Base-by-base conservation (phyloP, 2,888 invertebrate species). In the Drosophila borborema region DNA sequence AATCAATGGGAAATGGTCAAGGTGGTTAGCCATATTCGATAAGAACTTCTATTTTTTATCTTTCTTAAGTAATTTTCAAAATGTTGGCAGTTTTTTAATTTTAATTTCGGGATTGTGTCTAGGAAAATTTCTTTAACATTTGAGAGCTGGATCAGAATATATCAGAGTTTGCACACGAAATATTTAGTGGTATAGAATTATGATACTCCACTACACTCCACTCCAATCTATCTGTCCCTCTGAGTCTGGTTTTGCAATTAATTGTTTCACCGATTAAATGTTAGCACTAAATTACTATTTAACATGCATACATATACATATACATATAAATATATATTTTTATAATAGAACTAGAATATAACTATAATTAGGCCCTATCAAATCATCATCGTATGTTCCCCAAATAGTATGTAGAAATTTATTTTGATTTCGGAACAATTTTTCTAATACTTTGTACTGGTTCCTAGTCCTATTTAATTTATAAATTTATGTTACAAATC, bases 391-490 rank as follows among this genome's bases (percentile, higher is more conserved):
- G n/a, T 56, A 60, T 55, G 40, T 49, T 55, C 61, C 61, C 69
- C 61, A 48, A 58, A 5, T 48, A 53, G 40, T 41, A n/a, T 40
- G 60, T 46, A 58, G 43, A 59, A 20, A 41, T 64, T 46, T 16
- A 49, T 38, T 64, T 49, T 54, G 46, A 49, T 72, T 76, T 65
- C 38, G 62, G 62, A 80, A 70, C 60, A 66, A 64, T 75, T 63
- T 75, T 75, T 80, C 71, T 65, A 68, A 70, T 74, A 66, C 74
- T 66, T 82, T 74, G 75, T 88, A 86, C 85, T 87, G 82, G 88
- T 90, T 89, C 86, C 86, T 87, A 87, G 86, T 87, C 86, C 88
- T 84, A 72, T 72, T 86, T 82, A 69, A 69, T 81, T 80, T 77
- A 87, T 67, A 55, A 55, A 55, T 31, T 23, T 55, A 55, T 55